Conservation (phyloP, 2,797 vertebrate species). For the Spinus olivaceus region DNA sequence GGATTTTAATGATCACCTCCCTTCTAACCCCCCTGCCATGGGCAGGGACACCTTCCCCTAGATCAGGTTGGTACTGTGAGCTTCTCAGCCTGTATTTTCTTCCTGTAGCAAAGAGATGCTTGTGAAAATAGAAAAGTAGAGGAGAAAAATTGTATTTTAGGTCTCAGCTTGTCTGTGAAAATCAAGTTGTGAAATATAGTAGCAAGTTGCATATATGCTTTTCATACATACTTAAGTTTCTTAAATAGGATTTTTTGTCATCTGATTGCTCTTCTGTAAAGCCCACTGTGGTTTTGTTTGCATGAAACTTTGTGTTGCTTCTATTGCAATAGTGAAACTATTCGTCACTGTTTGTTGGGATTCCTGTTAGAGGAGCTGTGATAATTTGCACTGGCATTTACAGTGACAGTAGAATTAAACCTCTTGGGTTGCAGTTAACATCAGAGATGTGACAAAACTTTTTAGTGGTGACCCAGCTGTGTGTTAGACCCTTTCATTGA, state of each 20-base stretch:
- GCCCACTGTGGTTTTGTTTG: neutral
- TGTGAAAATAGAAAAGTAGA: neutral
- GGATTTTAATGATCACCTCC: neutral
- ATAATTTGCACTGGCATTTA: rapidly evolving
- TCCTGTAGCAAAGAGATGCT: neutral
- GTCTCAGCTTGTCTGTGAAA: neutral
- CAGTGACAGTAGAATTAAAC: neutral
- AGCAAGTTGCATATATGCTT: neutral
- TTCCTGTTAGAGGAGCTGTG: neutral
- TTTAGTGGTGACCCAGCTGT: neutral
- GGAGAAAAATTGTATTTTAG: neutral
- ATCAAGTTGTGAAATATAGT: rapidly evolving
- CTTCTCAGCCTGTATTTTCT: rapidly evolving
- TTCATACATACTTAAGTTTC: neutral
- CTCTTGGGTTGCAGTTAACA: neutral
- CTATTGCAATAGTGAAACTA: rapidly evolving
- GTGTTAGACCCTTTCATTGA: rapidly evolving
- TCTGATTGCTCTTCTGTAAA: neutral
- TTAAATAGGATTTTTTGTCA: neutral
- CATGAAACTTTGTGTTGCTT: neutral
- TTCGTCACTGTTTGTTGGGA: neutral
- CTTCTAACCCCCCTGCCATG: rapidly evolving
- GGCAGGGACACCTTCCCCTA: neutral
- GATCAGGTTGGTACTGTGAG: rapidly evolving
- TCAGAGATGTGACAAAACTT: neutral